phyloP scores from a whole-genome alignment of 2,113 vertebrate species.

The Zootoca vivipara region DNA sequence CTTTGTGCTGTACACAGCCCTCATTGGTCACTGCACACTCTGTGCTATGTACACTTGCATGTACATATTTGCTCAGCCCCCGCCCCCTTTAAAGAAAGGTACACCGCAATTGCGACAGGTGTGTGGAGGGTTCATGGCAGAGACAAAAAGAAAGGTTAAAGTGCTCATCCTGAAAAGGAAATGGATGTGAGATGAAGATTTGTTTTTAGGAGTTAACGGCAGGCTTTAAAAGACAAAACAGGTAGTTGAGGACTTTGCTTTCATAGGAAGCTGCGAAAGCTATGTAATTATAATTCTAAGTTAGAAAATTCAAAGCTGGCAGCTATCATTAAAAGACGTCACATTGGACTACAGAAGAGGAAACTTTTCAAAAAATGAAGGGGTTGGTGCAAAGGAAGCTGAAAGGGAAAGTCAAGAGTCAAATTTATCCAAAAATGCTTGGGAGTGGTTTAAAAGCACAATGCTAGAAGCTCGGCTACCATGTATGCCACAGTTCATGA shows the following conservation, averaged over 20 bases:
- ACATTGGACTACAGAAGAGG: conserved; percentile 20
- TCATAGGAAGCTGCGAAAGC: not conserved
- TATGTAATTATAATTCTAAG: not conserved
- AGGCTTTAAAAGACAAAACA: not conserved
- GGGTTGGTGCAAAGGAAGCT: too few relatives aligned
- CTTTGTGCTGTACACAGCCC: not conserved
- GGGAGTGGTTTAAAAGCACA: too few relatives aligned
- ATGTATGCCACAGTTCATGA: too few relatives aligned
- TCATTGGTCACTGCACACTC: not conserved
- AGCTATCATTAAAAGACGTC: not conserved
- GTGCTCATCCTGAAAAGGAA: not conserved
- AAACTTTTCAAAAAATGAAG: too few relatives aligned
- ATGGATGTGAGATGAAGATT: not conserved
- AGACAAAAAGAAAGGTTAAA: not conserved
- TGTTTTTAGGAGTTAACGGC: not conserved
- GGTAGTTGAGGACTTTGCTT: not conserved
- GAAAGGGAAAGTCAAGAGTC: too few relatives aligned
- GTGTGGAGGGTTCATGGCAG: not conserved
- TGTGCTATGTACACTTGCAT: not conserved
- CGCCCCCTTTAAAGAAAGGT: not conserved
- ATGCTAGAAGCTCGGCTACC: too few relatives aligned
- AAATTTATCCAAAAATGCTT: too few relatives aligned
- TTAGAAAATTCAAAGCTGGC: not conserved
- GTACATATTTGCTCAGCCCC: not conserved
- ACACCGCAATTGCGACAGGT: not conserved